Evolutionary conservation across 2,888 invertebrate species (phyloP), one percentile per base, ranked within the genome.

Genomic region (Drosophila kambysellisi): DNA sequence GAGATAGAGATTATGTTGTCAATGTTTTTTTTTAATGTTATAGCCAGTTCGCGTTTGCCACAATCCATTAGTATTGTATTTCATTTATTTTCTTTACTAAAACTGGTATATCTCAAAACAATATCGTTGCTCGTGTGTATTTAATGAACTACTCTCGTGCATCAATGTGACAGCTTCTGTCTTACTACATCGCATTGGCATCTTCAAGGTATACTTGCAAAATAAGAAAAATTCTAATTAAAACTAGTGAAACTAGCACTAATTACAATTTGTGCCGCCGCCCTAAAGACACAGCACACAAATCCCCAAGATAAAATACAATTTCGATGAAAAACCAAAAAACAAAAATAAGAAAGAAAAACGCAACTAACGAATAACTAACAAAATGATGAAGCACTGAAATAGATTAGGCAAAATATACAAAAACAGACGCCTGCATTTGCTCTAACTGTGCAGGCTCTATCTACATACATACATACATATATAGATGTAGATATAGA

Each of bases 261-360:
- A 84, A 88, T 88, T 84, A 84, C 84, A 84, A 83, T 88, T 85
- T 85, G 88, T 85, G 83, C 76, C 70, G 81, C 48, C 74, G 85
- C 83, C 81, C 83, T 81, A 85, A 48, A 82, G 76, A 87, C 80
- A 71, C 33, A 57, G 51, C 66, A 70, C 20, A 41, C 61, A 68
- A 43, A 46, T 39, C 54, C 43, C 11, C 66, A 35, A 70, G 61
- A 73, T 66, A 68, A 62, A 83, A 83, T 63, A 81, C 66, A 70
- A 66, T 78, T 87, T 74, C 74, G 70, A 70, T 77, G 70, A 80
- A 69, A 86, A 39, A n/a, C 52, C 30, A 46, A 12, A 48, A 3
- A 48, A 53, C 25, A 46, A 46, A 46, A 25, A 15, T 25, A 37
- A 50, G 25, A 61, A 35, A 50, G 4, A 17, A 39, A 29, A 61